Evolutionary conservation across 2,888 invertebrate species (phyloP).

Genomic region (Pimpla rufipes): DNA sequence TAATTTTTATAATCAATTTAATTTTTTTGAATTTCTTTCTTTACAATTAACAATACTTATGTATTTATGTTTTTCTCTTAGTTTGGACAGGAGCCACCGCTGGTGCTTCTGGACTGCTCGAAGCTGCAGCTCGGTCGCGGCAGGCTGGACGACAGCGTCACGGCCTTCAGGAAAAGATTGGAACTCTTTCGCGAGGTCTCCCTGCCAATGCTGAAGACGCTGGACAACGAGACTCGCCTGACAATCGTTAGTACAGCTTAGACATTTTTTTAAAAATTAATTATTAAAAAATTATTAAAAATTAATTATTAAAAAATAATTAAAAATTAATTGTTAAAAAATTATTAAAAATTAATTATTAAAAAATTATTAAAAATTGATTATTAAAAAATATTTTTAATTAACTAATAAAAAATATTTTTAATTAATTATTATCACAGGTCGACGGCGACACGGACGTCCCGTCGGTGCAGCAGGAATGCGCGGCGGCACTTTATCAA

Average conservation of each 20-base stretch:
- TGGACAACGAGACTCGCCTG: constrained; percentile 93
- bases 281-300: too few species aligned
- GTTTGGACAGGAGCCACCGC: constrained; percentile 92
- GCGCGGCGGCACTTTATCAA: constrained; percentile 89
- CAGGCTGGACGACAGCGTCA: constrained; percentile 94
- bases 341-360: background rate
- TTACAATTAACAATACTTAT: background rate
- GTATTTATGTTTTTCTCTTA: constrained; percentile 84
- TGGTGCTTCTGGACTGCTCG: constrained; percentile 95
- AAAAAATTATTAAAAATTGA: background rate
- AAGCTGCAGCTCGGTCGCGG: constrained; percentile 95
- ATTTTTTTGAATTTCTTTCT: too few species aligned
- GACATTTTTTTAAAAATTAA: background rate
- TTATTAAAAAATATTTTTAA: background rate
- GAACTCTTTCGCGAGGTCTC: constrained; percentile 95
- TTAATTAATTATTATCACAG: constrained; percentile 84
- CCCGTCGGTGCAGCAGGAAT: constrained; percentile 91
- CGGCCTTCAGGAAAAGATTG: constrained; percentile 93
- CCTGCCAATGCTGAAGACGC: constrained; percentile 94
- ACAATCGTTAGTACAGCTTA: constrained; percentile 92
- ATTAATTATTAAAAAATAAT: background rate
- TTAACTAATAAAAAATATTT: too few species aligned
- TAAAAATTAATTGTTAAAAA: too few species aligned
- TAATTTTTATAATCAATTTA: too few species aligned
- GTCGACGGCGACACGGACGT: constrained; percentile 95